Base-by-base conservation (phyloP, 2,113 vertebrate genomes). In the Seriola rivoliana region DNA sequence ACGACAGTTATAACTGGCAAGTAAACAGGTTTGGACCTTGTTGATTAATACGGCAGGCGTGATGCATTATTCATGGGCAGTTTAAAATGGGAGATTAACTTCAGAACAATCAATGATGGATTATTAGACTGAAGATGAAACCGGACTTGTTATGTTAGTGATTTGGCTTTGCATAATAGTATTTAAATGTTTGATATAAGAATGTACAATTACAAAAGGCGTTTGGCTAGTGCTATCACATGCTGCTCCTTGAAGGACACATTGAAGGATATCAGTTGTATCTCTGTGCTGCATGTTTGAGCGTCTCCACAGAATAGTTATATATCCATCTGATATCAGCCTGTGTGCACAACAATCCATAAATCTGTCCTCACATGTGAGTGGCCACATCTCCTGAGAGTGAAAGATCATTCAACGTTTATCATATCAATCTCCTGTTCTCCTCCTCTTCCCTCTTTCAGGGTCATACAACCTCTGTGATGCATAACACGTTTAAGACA, bases 381-480 rank as follows among this genome's bases (percentile, higher is more conserved):
- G 62, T 40, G 48, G 65, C 59, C 48, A 48, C 52, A n/a, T 21
- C 77, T 55, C 78, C 74, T 16, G 69, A 67, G 72, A 84, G 58
- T 90, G 90, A 60, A 84, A 90, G 81, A 88, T 91, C 88, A 85
- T 90, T 94, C 88, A 89, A 84, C 52, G 13, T 89, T 84, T 59
- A 81, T 81, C 73, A 65, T 85, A 90, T 93, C 88, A 87, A 44
- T 89, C 82, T 80, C 46, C 67, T 12, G 75, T 71, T 75, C 64
- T 60, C 50, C 57, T 63, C 38, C 11, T 60, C 60, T 76, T 48
- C 40, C n/a, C 23, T 73, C 70, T 69, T 63, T 89, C 87, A 87
- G 92, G 93, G 93, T 89, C 90, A 82, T 46, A 12, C 79, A 23
- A 21, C 34, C 70, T 82, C 71, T 50, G 40, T 74, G 87, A 93